These are phyloP conservation scores for Macrostomum lignano DNA, from an alignment of 1,140 invertebrate species.

Conservation along the genomic window DNA sequence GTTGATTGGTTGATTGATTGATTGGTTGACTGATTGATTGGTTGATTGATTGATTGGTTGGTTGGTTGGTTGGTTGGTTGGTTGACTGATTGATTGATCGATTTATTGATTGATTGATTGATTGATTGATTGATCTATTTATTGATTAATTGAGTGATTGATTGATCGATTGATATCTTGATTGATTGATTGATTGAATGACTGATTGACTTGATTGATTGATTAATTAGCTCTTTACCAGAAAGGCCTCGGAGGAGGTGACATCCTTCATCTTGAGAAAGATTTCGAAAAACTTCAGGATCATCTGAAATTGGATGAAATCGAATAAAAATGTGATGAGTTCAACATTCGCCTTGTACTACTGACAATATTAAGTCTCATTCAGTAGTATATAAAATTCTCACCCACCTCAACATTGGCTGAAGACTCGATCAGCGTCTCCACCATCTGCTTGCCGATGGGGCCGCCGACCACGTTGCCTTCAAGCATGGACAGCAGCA, in stretches of 20 bases:
- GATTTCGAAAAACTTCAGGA: slow-evolving; percentile 98
- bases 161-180: too few relatives aligned
- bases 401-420: slow-evolving; percentile 59
- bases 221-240: too few relatives aligned
- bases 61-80: too few relatives aligned
- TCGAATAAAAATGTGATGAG: slow-evolving; percentile 6
- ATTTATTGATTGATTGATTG: too few relatives aligned
- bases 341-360: slow-evolving; percentile 10
- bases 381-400: slow-evolving; percentile 3
- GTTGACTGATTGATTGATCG: too few relatives aligned
- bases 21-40: too few relatives aligned
- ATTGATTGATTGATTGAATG: too few relatives aligned
- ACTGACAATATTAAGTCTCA: slow-evolving; percentile 7
- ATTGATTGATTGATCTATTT: too few relatives aligned
- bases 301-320: slow-evolving; percentile 35
- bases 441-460: slow-evolving; percentile 99
- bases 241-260: slow-evolving; percentile 52
- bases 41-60: too few relatives aligned
- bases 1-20: too few relatives aligned
- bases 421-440: slow-evolving; percentile 87
- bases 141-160: too few relatives aligned
- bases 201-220: too few relatives aligned
- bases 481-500: slow-evolving; percentile 99
- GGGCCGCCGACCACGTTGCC: slow-evolving; percentile 83
- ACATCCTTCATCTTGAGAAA: slow-evolving; percentile 90